Evolutionary conservation across 1,140 invertebrate species (phyloP).

Genomic region (Polyergus mexicanus): DNA sequence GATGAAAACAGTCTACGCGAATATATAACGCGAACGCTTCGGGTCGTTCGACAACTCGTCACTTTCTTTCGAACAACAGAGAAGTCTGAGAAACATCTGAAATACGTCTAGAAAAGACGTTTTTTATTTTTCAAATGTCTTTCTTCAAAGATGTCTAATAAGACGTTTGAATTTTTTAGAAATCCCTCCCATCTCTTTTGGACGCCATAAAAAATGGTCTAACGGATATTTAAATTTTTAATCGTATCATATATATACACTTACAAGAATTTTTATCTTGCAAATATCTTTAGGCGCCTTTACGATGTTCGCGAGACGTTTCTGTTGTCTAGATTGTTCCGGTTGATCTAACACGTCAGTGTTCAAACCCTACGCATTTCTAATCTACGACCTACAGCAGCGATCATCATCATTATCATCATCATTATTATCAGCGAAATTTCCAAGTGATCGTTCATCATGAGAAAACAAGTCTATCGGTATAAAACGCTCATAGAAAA

Average conservation of each 20-base stretch:
- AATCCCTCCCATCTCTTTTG: background rate
- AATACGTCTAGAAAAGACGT: background rate
- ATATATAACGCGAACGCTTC: constrained; percentile 48
- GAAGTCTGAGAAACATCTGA: background rate
- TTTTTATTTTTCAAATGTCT: background rate
- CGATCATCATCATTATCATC: constrained; percentile 59
- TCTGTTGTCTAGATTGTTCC: background rate
- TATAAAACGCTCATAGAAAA: constrained; percentile 83
- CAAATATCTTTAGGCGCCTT: background rate
- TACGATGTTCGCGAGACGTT: background rate
- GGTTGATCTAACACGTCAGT: constrained; percentile 25
- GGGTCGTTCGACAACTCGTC: constrained; percentile 22
- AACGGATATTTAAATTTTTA: background rate
- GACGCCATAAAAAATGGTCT: background rate
- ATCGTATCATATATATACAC: background rate
- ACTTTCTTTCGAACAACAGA: background rate
- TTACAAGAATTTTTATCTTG: background rate
- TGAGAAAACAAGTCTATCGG: constrained; percentile 79
- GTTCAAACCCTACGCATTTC: constrained; percentile 49
- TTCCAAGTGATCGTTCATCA: constrained; percentile 61
- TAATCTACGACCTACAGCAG: constrained; percentile 68
- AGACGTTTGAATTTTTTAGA: background rate
- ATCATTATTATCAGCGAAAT: constrained; percentile 63
- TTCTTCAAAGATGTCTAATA: background rate
- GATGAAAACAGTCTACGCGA: constrained; percentile 68